Conservation (phyloP, 2,888 invertebrate species). For the Phaedon cochleariae region DNA sequence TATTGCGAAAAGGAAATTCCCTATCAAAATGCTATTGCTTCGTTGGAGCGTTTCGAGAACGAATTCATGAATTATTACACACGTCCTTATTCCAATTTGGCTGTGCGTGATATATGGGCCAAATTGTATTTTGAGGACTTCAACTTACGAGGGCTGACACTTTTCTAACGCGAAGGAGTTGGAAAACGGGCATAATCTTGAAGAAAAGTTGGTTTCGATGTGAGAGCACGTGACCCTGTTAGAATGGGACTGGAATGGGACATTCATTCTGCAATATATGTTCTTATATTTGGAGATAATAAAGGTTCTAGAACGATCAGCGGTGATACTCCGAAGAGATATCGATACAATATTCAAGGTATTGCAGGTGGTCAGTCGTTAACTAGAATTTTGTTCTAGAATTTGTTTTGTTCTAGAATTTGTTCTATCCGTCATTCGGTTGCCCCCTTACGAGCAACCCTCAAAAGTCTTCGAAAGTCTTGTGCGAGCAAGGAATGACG, state of each 20-base stretch:
- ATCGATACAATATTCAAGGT: too few species aligned
- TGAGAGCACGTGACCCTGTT: conserved; percentile 5
- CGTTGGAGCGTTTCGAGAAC: conserved; percentile 37
- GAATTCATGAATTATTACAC: conserved; percentile 39
- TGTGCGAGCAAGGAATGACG: too few species aligned
- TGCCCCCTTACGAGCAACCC: too few species aligned
- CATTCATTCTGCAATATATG: background rate
- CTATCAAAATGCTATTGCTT: conserved; percentile 40
- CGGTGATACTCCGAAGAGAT: too few species aligned
- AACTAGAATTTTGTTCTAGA: too few species aligned
- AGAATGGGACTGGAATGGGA: conserved; percentile 3
- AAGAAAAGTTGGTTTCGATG: conserved; percentile 2
- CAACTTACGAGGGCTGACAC: conserved; percentile 16
- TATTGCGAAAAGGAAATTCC: conserved; percentile 35
- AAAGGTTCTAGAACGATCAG: too few species aligned
- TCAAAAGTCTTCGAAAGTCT: too few species aligned
- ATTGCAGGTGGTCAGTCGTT: too few species aligned
- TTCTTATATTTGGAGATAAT: too few species aligned
- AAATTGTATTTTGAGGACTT: conserved; percentile 26
- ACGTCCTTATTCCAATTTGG: conserved; percentile 40
- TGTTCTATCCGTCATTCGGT: too few species aligned
- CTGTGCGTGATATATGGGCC: conserved; percentile 29
- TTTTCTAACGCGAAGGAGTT: conserved; percentile 4
- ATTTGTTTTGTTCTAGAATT: too few species aligned
- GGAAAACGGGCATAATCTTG: conserved; percentile 12